Evolutionary conservation across 1,140 invertebrate species (phyloP).

Genomic region (Lepidurus packardi): DNA sequence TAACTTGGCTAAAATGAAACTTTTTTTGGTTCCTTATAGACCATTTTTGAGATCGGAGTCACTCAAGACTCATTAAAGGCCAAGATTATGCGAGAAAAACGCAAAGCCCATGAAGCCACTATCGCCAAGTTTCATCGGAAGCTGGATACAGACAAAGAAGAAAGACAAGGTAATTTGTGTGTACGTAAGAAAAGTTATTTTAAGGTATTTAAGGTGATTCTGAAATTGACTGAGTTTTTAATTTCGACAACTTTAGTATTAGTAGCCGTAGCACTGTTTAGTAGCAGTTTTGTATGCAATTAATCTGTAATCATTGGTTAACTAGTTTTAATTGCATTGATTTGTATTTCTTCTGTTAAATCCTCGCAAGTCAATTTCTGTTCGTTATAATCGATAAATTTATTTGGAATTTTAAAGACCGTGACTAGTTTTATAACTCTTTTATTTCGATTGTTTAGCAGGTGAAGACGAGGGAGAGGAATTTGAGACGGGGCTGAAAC

Average conservation of each 20-base stretch:
- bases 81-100: constrained; percentile 52
- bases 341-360: too few relatives aligned
- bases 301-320: too few relatives aligned
- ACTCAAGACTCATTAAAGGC: constrained; percentile 61
- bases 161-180: not conserved
- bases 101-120: constrained; percentile 43
- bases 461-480: constrained; percentile 36
- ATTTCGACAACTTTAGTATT: too few relatives aligned
- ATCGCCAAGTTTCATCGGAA: constrained; percentile 46
- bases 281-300: too few relatives aligned
- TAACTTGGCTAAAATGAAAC: constrained; percentile 29
- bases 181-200: constrained; percentile 50
- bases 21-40: constrained; percentile 59
- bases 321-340: too few relatives aligned
- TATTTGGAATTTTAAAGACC: too few relatives aligned
- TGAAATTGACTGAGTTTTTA: too few relatives aligned
- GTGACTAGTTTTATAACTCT: too few relatives aligned
- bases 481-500: constrained; percentile 29
- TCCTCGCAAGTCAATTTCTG: too few relatives aligned
- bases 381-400: too few relatives aligned
- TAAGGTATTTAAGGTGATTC: constrained; percentile 42
- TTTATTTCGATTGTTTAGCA: constrained; percentile 23
- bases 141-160: constrained; percentile 45
- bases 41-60: constrained; percentile 85
- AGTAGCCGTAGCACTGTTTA: too few relatives aligned